Evolutionary conservation across 2,888 invertebrate genomes (phyloP), one percentile per base, ranked within the genome.

Genomic region (Orthonychiurus folsomi): DNA sequence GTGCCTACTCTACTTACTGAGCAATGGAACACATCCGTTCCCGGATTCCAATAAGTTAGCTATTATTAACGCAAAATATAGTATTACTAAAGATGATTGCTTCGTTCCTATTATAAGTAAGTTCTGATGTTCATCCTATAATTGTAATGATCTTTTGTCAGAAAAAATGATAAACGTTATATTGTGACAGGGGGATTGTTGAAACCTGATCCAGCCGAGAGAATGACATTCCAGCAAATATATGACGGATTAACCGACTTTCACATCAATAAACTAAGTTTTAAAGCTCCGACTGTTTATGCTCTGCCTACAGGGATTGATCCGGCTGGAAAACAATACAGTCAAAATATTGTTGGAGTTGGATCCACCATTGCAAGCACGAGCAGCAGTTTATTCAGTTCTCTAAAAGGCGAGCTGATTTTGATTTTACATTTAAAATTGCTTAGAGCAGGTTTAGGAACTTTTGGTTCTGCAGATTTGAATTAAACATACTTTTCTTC

Each of bases 1-100:
- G 5, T 99, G 99, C 78, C 85, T 99, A 68, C 80, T 97, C 18
- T 97, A 91, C 77, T 86, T 88, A 56, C 79, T 99, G 21, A 93
- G 95, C 77, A 96, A 87, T 76, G 87, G 90, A 80, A 87, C 86
- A 73, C 99, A 99, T 80, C 99, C 99, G 0, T 99, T 93, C 78
- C 95, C 96, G 76, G 99, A 99, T 79, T 81, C 80, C 26, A 85
- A 95, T 61, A 99, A 99, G 77, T 80, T 99, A 73, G 85, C 95
- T 56, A 97, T 99, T 73, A 82, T 97, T 63, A 99, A 99, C 80
- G 96, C 90, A 69, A 97, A 97, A 76, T 99, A 89, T 78, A 84
- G 84, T 67, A 81, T 93, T 63, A 92, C 89, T 67, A 84, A 87
- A 25, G 83, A 84, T 59, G 92, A 94, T 78, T 88, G 90, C 76